Conservation (phyloP, 2,888 invertebrate species). For the Chrysolina americana region DNA sequence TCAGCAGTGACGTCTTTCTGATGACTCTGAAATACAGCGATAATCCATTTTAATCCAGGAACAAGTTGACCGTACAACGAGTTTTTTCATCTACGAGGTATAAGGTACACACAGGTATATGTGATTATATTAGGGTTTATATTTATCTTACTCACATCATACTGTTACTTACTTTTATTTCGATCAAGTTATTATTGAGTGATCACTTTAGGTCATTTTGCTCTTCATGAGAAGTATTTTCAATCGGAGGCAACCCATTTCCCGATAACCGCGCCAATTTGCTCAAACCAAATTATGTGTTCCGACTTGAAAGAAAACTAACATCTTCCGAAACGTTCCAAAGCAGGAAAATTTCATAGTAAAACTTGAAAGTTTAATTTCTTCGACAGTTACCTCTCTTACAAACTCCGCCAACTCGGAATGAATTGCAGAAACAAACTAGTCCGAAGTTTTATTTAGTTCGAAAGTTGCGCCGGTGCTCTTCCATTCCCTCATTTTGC, state of each 20-base stretch:
- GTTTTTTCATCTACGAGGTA: too few relatives aligned
- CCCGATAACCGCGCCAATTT: constrained; percentile 22
- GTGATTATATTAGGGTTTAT: too few relatives aligned
- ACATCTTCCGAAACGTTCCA: neutral
- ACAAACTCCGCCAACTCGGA: constrained; percentile 48
- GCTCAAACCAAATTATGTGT: constrained; percentile 40
- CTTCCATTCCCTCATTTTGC: constrained; percentile 48
- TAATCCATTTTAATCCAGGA: too few relatives aligned
- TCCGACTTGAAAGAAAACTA: constrained; percentile 29
- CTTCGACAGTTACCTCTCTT: constrained; percentile 43
- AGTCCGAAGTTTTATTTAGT: constrained; percentile 53
- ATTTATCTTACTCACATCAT: too few relatives aligned
- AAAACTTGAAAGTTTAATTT: constrained; percentile 50
- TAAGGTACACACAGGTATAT: too few relatives aligned
- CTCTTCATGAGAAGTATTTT: neutral
- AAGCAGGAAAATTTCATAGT: constrained; percentile 41
- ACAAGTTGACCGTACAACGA: too few relatives aligned
- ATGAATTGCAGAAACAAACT: constrained; percentile 52
- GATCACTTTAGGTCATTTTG: neutral
- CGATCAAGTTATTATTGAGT: too few relatives aligned
- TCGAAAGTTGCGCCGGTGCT: constrained; percentile 47
- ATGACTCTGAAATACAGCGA: too few relatives aligned
- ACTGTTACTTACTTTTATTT: too few relatives aligned
- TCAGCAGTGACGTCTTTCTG: too few relatives aligned
- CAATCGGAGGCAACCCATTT: neutral